phyloP scores from a whole-genome alignment of 2,888 invertebrate species.

The Lithodes maja region DNA sequence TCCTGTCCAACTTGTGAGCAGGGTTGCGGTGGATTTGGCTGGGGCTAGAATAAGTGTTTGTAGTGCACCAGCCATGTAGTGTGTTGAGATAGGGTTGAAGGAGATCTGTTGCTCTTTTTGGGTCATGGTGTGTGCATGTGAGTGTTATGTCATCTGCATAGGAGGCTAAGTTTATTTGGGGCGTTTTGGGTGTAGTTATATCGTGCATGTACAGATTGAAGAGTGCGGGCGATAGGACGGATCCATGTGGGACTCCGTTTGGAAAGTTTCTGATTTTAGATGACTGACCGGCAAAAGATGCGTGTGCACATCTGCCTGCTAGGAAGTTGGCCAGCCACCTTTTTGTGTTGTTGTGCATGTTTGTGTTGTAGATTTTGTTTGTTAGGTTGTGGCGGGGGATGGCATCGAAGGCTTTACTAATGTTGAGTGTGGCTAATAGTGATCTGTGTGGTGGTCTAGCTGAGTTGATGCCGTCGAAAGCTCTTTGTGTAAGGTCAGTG shows the following conservation, averaged over 20 bases:
- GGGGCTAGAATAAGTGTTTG: too few species aligned
- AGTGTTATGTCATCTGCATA: too few species aligned
- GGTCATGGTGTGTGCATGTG: too few species aligned
- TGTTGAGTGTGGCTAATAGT: conserved; percentile 72
- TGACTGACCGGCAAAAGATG: conserved; percentile 67
- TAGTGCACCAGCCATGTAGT: too few species aligned
- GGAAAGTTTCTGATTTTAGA: conserved; percentile 60
- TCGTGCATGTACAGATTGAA: conserved; percentile 69
- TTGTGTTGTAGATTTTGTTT: conserved; percentile 42
- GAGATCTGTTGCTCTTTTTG: too few species aligned
- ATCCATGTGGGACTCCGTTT: conserved; percentile 73
- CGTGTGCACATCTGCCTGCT: conserved; percentile 71
- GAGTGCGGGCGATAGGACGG: conserved; percentile 70
- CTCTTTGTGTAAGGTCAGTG: conserved; percentile 71
- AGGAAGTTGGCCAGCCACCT: conserved; percentile 70
- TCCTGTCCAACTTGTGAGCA: too few species aligned
- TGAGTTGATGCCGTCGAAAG: conserved; percentile 71
- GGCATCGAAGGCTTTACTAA: conserved; percentile 73
- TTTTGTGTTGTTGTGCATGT: conserved; percentile 70
- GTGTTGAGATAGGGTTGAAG: too few species aligned
- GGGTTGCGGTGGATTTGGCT: too few species aligned
- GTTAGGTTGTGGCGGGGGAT: conserved; percentile 73
- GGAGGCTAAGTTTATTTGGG: neutral
- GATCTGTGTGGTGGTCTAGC: conserved; percentile 69
- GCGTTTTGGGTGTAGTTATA: conserved; percentile 64